Percentiles rank a stretch among this genome's conserved stretches.
These are phyloP conservation scores for Colletes latitarsis DNA, from an alignment of 1,140 invertebrate species.

Conservation along the genomic window DNA sequence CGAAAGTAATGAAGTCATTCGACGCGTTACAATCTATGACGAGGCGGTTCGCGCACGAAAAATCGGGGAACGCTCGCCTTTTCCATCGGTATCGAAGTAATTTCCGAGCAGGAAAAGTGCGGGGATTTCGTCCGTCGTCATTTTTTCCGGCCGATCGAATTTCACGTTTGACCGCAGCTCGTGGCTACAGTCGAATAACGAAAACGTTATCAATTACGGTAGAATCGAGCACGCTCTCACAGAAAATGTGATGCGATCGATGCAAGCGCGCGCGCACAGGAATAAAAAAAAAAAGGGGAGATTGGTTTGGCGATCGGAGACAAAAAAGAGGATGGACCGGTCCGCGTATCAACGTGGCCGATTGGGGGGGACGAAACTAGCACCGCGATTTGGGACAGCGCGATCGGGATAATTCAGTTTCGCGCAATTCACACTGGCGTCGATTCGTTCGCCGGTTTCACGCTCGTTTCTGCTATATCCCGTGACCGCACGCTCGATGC, in stretches of 20 bases:
- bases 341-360: neutral
- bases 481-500: slow-evolving; percentile 37
- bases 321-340: neutral
- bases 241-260: slow-evolving; percentile 56
- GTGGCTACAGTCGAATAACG: slow-evolving; percentile 42
- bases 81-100: slow-evolving; percentile 1
- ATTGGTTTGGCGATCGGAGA: slow-evolving; percentile 20
- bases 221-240: slow-evolving; percentile 36
- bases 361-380: slow-evolving; percentile 47
- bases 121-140: slow-evolving; percentile 29
- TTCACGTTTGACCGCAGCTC: slow-evolving; percentile 33
- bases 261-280: neutral
- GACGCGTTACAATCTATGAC: too few relatives aligned
- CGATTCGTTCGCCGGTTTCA: slow-evolving; percentile 49
- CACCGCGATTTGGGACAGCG: slow-evolving; percentile 47
- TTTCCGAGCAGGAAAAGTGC: neutral
- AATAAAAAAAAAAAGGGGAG: neutral
- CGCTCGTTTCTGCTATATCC: slow-evolving; percentile 47
- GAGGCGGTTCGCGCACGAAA: too few relatives aligned
- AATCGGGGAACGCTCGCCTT: neutral
- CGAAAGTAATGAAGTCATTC: too few relatives aligned
- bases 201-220: slow-evolving; percentile 64
- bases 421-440: slow-evolving; percentile 46
- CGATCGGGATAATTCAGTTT: slow-evolving; percentile 63
- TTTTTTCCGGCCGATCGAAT: slow-evolving; percentile 54